Base-by-base conservation (phyloP, 1,140 invertebrate species). In the Drusus annulatus region DNA sequence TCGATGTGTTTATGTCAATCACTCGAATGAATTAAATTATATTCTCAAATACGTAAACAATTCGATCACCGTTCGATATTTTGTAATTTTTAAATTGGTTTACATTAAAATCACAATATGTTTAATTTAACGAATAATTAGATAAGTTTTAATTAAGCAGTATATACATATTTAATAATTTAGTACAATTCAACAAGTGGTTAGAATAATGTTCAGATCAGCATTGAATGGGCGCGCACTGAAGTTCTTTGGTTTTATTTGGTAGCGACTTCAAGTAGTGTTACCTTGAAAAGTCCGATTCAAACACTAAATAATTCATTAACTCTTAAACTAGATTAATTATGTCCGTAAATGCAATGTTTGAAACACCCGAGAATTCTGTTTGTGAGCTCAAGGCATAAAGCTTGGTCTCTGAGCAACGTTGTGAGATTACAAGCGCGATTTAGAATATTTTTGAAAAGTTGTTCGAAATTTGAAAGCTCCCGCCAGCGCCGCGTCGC, bases 401-500 rank as follows among this genome's bases (percentile, higher is more conserved):
- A 13, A 45, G 36, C 13, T 45, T 10, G 8, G 8, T 45, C 13
- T 45, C 13, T 45, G 5, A 45, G 36, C 36, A 13, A 45, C n/a
- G n/a, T n/a, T n/a, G n/a, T n/a, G n/a, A n/a, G n/a, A 45, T 45
- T n/a, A n/a, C 36, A n/a, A 56, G 54, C 54, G 62, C 23, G 62
- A 23, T 23, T 63, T 21, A 3, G 23, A 56, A 63, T 63, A 63
- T 69, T 69, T 76, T 77, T 63, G 45, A 77, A 77, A 76, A 76
- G 56, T 25, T 25, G 52, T 63, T 63, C 75, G 58, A 77, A 50
- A 77, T 79, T 60, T 25, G 78, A 71, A 62, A 60, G 36, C 52
- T 58, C 31, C 78, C 50, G 56, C 31, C 78, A 36, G 36, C 76
- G 80, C 21, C 54, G 52, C 80, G 80, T 76, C n/a, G 31, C 65